Conservation (phyloP, 2,888 invertebrate species). For the Apamea sordens region DNA sequence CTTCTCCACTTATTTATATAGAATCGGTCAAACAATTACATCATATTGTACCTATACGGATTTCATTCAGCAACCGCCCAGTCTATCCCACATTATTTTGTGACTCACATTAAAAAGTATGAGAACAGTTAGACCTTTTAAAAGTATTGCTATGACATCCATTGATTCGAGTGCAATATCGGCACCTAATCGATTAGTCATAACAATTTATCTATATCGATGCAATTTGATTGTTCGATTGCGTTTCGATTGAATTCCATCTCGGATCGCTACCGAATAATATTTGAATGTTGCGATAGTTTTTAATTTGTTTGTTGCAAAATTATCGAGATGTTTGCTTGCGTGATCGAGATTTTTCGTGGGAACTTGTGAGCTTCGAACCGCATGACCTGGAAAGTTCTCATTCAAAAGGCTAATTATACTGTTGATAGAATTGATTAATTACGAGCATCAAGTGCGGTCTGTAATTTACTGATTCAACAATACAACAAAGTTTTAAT, state of each 20-base stretch:
- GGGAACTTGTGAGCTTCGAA: conserved; percentile 30
- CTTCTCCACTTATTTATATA: conserved; percentile 25
- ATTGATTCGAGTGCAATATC: conserved; percentile 73
- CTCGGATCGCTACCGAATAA: conserved; percentile 37
- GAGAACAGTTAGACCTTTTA: conserved; percentile 87
- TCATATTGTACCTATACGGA: conserved; percentile 60
- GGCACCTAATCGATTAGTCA: conserved; percentile 69
- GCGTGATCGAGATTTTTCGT: conserved; percentile 39
- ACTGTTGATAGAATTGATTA: conserved; percentile 36
- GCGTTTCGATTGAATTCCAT: conserved; percentile 54
- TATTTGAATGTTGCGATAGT: conserved; percentile 54
- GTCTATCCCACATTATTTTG: conserved; percentile 76
- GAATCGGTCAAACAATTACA: conserved; percentile 66
- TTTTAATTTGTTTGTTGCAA: conserved; percentile 56
- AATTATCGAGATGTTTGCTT: conserved; percentile 47
- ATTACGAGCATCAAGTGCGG: conserved; percentile 2
- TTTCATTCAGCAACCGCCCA: conserved; percentile 66
- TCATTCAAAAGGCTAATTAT: conserved; percentile 14
- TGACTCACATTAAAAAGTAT: conserved; percentile 88
- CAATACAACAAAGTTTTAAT: not conserved
- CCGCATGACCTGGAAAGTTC: conserved; percentile 19
- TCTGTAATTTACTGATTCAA: conserved; percentile 6
- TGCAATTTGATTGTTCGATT: conserved; percentile 65
- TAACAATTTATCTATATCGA: conserved; percentile 65
- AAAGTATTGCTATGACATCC: conserved; percentile 79